Conservation (phyloP, 1,140 invertebrate species). For the Onthophagus taurus region DNA sequence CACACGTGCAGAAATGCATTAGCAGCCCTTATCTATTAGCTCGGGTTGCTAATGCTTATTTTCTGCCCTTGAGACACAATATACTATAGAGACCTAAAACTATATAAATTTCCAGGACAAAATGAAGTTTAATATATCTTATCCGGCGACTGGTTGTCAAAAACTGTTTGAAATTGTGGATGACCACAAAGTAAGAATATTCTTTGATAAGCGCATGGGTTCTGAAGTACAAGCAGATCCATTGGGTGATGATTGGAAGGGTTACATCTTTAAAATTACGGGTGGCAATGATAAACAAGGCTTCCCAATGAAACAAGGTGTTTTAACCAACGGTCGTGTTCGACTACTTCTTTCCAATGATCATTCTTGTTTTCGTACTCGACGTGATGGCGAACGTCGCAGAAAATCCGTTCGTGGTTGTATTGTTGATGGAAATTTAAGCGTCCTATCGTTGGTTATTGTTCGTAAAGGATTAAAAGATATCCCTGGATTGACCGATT, state of each 20-base stretch:
- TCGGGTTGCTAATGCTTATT: too few relatives aligned
- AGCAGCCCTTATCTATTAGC: neutral
- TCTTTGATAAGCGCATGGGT: slow-evolving; percentile 97
- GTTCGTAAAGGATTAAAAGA: slow-evolving; percentile 61
- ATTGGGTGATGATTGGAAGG: slow-evolving; percentile 97
- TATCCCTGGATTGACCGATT: slow-evolving; percentile 66
- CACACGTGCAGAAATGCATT: neutral
- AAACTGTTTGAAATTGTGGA: slow-evolving; percentile 95
- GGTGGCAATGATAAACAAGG: slow-evolving; percentile 99
- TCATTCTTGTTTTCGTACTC: slow-evolving; percentile 59
- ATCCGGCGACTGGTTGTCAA: slow-evolving; percentile 94
- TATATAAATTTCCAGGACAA: slow-evolving; percentile 7
- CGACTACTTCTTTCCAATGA: slow-evolving; percentile 58
- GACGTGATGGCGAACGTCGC: slow-evolving; percentile 58
- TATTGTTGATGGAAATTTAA: slow-evolving; percentile 64
- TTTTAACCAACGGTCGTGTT: slow-evolving; percentile 45
- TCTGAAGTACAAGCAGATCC: slow-evolving; percentile 85
- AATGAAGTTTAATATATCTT: slow-evolving; percentile 87
- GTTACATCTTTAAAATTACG: slow-evolving; percentile 86
- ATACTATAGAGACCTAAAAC: too few relatives aligned
- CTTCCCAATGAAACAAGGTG: slow-evolving; percentile 86
- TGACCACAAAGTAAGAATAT: slow-evolving; percentile 91
- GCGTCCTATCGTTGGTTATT: slow-evolving; percentile 55
- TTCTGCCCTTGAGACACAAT: too few relatives aligned
- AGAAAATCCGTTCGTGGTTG: slow-evolving; percentile 70